These are phyloP conservation scores for Megalurothrips usitatus DNA, from an alignment of 2,888 invertebrate species.

Conservation along the genomic window DNA sequence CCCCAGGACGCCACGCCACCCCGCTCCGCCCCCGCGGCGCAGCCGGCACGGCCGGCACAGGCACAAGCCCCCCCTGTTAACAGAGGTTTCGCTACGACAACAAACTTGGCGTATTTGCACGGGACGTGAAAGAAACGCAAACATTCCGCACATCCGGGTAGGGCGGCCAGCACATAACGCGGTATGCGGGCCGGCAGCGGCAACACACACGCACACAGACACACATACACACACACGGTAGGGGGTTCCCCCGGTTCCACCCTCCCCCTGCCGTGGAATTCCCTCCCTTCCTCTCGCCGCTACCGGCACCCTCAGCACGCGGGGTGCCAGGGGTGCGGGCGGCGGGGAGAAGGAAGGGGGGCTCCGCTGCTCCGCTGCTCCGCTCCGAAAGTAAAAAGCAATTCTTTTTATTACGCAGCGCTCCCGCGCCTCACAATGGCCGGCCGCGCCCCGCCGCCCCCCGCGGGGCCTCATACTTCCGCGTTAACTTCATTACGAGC, in stretches of 20 bases:
- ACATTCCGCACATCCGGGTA: background rate
- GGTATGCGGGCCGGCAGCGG: background rate
- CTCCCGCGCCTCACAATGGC: background rate
- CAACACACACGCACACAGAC: background rate
- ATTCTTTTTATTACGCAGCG: background rate
- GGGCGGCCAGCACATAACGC: background rate
- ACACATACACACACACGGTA: no score
- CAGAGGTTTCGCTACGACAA: conserved; percentile 24
- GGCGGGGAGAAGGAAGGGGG: no score
- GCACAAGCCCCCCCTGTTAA: background rate
- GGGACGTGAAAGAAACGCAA: conserved; percentile 16
- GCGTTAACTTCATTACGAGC: no score
- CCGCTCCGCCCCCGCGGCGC: background rate
- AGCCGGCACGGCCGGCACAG: background rate
- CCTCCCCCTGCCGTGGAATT: background rate
- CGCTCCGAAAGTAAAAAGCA: background rate
- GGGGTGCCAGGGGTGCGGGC: no score
- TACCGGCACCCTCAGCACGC: no score
- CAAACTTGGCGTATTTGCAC: conserved; percentile 21
- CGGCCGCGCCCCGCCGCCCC: background rate
- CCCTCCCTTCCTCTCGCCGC: background rate
- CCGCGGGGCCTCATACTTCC: background rate
- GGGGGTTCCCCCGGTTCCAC: background rate
- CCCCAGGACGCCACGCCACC: no score
- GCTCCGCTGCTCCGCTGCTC: no score